These are phyloP conservation scores for Sebastes trivittatus DNA, from an alignment of 2,797 vertebrate species.

Conservation along the genomic window DNA sequence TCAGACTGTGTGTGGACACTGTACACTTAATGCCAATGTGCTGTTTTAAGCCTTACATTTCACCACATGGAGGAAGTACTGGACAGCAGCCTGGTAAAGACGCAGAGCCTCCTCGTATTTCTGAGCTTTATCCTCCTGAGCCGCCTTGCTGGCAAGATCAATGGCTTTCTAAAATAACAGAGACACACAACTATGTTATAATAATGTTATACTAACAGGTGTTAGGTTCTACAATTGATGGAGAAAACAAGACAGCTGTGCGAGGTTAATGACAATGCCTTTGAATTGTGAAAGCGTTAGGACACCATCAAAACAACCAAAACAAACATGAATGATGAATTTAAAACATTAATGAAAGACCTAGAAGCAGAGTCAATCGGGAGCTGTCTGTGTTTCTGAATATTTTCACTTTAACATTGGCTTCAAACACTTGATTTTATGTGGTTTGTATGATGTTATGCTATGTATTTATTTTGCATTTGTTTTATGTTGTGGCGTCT, in stretches of 20 bases:
- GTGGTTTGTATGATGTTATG: too few species aligned
- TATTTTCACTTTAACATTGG: too few species aligned
- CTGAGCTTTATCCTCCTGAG: slow-evolving; percentile 96
- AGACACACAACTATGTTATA: background rate
- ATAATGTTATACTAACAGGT: background rate
- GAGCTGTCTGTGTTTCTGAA: too few species aligned
- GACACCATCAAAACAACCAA: background rate
- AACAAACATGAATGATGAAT: background rate
- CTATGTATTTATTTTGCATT: too few species aligned
- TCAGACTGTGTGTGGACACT: background rate
- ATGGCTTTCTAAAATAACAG: slow-evolving; percentile 91
- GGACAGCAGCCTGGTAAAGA: slow-evolving; percentile 93
- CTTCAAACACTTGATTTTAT: too few species aligned
- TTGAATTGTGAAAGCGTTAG: background rate
- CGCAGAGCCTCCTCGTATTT: slow-evolving; percentile 95
- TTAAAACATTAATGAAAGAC: too few species aligned
- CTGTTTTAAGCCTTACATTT: slow-evolving; percentile 88
- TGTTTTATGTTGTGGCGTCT: too few species aligned
- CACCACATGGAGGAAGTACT: slow-evolving; percentile 96
- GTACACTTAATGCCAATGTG: background rate
- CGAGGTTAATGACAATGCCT: background rate
- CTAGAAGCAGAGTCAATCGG: too few species aligned
- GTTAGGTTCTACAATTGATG: background rate
- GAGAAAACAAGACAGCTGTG: background rate
- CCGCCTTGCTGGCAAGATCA: slow-evolving; percentile 94